phyloP scores from a whole-genome alignment of 2,888 invertebrate species.

The Steinernema carpocapsae region DNA sequence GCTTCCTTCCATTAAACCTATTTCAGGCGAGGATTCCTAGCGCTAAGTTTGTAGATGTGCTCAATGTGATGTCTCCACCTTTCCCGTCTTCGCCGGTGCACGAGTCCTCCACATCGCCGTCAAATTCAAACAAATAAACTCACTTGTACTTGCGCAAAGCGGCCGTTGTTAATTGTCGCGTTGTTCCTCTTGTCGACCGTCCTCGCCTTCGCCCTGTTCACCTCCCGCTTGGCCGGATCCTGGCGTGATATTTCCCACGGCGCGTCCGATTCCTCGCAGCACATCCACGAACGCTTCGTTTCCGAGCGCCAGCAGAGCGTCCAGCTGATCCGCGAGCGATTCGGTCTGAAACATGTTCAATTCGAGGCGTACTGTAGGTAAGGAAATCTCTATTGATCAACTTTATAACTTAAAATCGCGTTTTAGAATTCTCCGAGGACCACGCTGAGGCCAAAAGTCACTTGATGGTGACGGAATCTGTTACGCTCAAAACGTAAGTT shows the following conservation, averaged over 20 bases:
- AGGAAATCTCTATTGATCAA: neutral
- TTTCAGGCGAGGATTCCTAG: too few relatives aligned
- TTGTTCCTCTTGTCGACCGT: conserved; percentile 3
- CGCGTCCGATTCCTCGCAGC: neutral
- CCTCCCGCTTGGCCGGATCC: neutral
- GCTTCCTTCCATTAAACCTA: too few relatives aligned
- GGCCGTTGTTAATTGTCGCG: conserved; percentile 29
- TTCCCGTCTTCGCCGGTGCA: neutral
- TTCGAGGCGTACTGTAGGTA: conserved; percentile 40
- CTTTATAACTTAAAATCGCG: neutral
- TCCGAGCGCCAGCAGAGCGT: neutral
- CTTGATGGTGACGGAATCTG: conserved; percentile 35
- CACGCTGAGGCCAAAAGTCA: neutral
- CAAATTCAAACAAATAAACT: conserved; percentile 33
- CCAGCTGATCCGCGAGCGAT: neutral
- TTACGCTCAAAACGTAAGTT: conserved; percentile 38
- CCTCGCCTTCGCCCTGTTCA: neutral
- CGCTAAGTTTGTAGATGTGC: neutral
- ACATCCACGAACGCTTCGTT: neutral
- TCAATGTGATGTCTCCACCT: conserved; percentile 31
- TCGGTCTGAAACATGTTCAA: conserved; percentile 39
- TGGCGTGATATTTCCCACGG: neutral
- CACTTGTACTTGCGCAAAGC: conserved; percentile 30
- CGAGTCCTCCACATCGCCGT: conserved; percentile 12
- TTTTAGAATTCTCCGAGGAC: conserved; percentile 27